Evolutionary conservation across 2,888 invertebrate genomes (phyloP).

Genomic region (Pasiphila rectangulata): DNA sequence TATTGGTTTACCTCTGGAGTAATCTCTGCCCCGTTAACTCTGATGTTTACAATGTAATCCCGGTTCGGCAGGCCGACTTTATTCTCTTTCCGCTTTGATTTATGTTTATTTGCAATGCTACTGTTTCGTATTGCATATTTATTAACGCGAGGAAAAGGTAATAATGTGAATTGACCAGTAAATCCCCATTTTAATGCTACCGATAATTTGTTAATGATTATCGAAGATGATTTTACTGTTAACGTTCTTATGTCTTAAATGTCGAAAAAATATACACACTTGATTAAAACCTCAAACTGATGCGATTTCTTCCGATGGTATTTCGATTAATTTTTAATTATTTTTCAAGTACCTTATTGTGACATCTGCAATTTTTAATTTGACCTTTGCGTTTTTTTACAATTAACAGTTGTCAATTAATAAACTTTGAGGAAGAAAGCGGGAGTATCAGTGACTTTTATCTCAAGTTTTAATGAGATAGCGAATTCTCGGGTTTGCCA

Average conservation of each 20-base stretch:
- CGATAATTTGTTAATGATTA: conserved; percentile 37
- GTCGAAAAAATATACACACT: conserved; percentile 22
- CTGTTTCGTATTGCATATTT: conserved; percentile 38
- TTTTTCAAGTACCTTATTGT: conserved; percentile 25
- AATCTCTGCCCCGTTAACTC: conserved; percentile 51
- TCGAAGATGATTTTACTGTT: conserved; percentile 30
- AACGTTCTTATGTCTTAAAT: conserved; percentile 20
- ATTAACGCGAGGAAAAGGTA: conserved; percentile 37
- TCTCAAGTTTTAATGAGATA: conserved; percentile 26
- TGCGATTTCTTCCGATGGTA: conserved; percentile 21
- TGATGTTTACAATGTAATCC: conserved; percentile 21
- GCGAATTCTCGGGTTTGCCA: conserved; percentile 13
- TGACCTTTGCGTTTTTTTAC: conserved; percentile 28
- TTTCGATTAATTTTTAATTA: conserved; percentile 26
- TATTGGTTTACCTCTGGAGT: conserved; percentile 52
- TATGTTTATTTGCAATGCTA: conserved; percentile 32
- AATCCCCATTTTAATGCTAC: conserved; percentile 38
- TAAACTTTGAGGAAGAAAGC: conserved; percentile 25
- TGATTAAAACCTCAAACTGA: conserved; percentile 34
- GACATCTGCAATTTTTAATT: conserved; percentile 31
- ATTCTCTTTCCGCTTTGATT: conserved; percentile 25
- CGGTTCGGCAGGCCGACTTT: conserved; percentile 2
- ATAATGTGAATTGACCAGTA: conserved; percentile 44
- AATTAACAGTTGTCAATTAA: conserved; percentile 26
- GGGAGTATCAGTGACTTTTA: conserved; percentile 23